Evolutionary conservation across 1,140 invertebrate species (phyloP).

Genomic region (Anadara kagoshimensis): DNA sequence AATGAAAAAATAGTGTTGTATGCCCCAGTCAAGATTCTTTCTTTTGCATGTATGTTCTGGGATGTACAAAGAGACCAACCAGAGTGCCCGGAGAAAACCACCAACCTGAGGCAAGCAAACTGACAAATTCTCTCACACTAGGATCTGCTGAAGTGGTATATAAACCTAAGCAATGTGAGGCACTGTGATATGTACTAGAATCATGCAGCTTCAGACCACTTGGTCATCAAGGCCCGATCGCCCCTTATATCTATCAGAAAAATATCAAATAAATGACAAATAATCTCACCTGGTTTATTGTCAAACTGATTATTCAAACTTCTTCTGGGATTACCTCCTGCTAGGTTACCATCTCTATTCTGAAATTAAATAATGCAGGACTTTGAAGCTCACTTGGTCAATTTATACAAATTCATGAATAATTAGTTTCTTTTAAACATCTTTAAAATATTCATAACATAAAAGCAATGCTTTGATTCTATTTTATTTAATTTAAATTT

Average conservation of each 20-base stretch:
- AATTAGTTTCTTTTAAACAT: neutral
- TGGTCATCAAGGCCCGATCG: no score
- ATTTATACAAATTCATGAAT: no score
- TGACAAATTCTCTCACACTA: no score
- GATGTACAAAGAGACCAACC: no score
- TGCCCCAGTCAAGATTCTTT: no score
- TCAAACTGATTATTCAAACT: conserved; percentile 54
- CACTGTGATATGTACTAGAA: no score
- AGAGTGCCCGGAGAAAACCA: no score
- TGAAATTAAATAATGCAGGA: conserved; percentile 20
- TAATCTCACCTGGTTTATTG: conserved; percentile 1
- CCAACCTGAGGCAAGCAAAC: no score
- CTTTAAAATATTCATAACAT: neutral
- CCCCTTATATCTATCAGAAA: neutral
- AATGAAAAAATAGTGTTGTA: neutral
- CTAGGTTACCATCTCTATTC: conserved; percentile 59
- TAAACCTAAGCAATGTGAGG: no score
- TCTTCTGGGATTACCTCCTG: conserved; percentile 43
- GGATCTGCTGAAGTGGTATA: no score
- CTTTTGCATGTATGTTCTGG: no score
- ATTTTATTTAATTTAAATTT: neutral
- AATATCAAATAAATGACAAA: neutral
- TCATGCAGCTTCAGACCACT: neutral
- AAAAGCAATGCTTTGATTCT: neutral
- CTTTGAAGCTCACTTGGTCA: no score